phyloP scores from a whole-genome alignment of 2,113 vertebrate genomes.

The Lathamus discolor region DNA sequence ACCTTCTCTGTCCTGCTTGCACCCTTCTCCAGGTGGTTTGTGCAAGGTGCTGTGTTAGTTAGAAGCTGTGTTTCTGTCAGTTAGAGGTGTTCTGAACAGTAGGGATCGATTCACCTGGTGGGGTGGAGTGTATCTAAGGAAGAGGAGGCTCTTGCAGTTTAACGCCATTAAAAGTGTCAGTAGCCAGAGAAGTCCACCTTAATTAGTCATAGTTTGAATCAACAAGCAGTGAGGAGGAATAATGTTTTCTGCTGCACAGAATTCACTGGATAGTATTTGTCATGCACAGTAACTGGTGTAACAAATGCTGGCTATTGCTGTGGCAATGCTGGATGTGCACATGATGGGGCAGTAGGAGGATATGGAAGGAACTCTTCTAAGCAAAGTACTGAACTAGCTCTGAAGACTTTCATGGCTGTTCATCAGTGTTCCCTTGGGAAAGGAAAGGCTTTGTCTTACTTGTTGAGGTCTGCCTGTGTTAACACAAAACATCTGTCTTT shows the following conservation, averaged over 20 bases:
- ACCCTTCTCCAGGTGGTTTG: not conserved
- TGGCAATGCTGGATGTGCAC: not conserved
- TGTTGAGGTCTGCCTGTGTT: not conserved
- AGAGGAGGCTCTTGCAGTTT: not conserved
- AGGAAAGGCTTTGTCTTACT: not conserved
- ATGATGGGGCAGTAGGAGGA: not conserved
- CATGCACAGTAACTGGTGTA: not conserved
- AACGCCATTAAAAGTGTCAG: not conserved
- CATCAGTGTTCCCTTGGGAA: not conserved
- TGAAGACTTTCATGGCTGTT: not conserved
- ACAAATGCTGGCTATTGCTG: not conserved
- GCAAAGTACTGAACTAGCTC: not conserved
- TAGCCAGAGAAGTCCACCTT: not conserved
- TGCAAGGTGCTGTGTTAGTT: not conserved
- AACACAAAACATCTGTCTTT: not conserved
- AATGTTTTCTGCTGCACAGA: not conserved
- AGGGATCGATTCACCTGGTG: accelerated
- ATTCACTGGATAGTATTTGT: not conserved
- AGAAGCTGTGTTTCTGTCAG: not conserved
- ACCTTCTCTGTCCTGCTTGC: not conserved
- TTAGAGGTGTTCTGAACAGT: not conserved
- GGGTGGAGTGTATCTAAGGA: not conserved
- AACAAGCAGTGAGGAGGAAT: not conserved
- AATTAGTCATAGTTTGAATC: not conserved
- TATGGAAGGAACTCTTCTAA: not conserved